Conservation (phyloP, 2,797 vertebrate genomes). For the Labeo calbasu region DNA sequence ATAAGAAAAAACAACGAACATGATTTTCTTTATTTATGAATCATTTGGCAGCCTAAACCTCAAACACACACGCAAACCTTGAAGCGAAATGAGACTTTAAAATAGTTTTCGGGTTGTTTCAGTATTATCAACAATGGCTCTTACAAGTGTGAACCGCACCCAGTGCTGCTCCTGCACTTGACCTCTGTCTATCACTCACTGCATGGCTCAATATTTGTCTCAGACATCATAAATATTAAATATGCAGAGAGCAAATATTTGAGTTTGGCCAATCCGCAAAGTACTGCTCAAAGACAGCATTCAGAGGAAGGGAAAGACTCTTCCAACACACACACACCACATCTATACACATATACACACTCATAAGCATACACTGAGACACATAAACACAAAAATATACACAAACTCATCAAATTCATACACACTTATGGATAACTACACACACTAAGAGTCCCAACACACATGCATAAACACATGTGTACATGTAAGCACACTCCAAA, state of each 20-base stretch:
- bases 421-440: neutral
- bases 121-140: neutral
- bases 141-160: constrained; percentile 43
- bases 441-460: constrained; percentile 63
- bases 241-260: constrained; percentile 81
- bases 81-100: neutral
- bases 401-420: constrained; percentile 22
- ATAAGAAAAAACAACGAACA: neutral
- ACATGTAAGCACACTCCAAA: constrained; percentile 14
- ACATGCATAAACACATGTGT: neutral
- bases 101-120: neutral
- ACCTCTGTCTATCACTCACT: constrained; percentile 81
- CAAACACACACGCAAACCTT: constrained; percentile 22
- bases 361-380: constrained; percentile 3
- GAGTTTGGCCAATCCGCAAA: constrained; percentile 77
- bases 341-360: constrained; percentile 28
- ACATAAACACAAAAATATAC: neutral
- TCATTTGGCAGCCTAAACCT: neutral
- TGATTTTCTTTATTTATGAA: neutral
- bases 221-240: constrained; percentile 86
- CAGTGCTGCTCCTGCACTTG: constrained; percentile 72
- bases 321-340: constrained; percentile 43
- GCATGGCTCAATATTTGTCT: constrained; percentile 77
- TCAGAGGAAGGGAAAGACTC: constrained; percentile 63
- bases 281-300: constrained; percentile 83